Percentiles rank a stretch among this genome's conserved stretches.
These are phyloP conservation scores for Latheticus oryzae DNA, from an alignment of 2,888 invertebrate genomes.

Conservation along the genomic window DNA sequence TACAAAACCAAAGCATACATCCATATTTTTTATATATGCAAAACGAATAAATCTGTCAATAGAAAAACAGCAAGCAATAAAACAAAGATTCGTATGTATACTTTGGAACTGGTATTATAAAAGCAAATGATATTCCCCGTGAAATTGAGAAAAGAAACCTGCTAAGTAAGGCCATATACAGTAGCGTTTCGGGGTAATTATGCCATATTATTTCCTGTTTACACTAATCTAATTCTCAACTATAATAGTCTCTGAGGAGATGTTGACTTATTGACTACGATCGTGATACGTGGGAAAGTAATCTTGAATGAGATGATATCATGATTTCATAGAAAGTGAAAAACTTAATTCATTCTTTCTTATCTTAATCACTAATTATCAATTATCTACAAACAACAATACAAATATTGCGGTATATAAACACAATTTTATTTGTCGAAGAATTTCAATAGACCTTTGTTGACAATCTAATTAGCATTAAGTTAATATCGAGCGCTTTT, in stretches of 20 bases:
- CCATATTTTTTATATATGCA: constrained; percentile 33
- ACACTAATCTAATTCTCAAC: constrained; percentile 26
- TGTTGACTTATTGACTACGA: constrained; percentile 16
- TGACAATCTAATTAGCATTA: constrained; percentile 17
- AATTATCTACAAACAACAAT: no score
- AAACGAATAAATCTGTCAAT: constrained; percentile 35
- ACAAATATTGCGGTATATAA: no score
- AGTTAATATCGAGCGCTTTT: constrained; percentile 8
- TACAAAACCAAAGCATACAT: constrained; percentile 27
- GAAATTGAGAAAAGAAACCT: constrained; percentile 12
- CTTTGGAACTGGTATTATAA: no score
- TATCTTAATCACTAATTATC: no score
- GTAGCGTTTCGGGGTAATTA: constrained; percentile 14
- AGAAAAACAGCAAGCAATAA: neutral
- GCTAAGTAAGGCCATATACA: constrained; percentile 8
- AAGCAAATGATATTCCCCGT: no score
- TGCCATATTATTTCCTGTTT: constrained; percentile 32
- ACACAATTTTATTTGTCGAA: no score
- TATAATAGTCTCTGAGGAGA: constrained; percentile 17
- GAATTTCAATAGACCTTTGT: constrained; percentile 5
- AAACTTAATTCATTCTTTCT: constrained; percentile 2
- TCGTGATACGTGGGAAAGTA: constrained; percentile 32
- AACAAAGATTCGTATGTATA: no score
- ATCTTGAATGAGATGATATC: constrained; percentile 24
- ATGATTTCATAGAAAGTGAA: constrained; percentile 27